phyloP scores from a whole-genome alignment of 2,888 invertebrate genomes.

The Drepana falcataria region DNA sequence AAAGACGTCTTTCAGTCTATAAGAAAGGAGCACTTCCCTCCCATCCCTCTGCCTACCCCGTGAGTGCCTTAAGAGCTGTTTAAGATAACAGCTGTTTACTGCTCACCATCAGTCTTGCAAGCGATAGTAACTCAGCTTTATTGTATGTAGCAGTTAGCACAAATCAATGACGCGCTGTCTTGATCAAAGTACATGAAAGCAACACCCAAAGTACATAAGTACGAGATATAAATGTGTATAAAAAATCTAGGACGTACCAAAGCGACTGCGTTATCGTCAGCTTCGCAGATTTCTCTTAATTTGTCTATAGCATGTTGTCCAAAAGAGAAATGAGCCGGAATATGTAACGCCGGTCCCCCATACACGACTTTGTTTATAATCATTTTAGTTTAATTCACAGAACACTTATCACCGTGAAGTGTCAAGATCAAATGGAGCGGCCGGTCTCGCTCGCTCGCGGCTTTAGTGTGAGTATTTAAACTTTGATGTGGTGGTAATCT shows the following conservation, averaged over 20 bases:
- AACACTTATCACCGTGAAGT: background rate
- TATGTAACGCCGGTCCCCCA: slow-evolving; percentile 35
- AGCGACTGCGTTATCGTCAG: slow-evolving; percentile 28
- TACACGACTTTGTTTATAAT: slow-evolving; percentile 46
- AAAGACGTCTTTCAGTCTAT: too few species aligned
- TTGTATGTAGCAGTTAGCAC: too few species aligned
- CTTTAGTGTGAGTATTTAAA: background rate
- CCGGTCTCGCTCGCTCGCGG: background rate
- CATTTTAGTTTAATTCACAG: slow-evolving; percentile 17
- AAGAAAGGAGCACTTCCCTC: too few species aligned
- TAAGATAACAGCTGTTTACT: too few species aligned
- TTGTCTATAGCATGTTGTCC: slow-evolving; percentile 47
- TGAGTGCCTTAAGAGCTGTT: too few species aligned
- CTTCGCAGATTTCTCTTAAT: slow-evolving; percentile 27
- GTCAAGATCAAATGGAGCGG: background rate
- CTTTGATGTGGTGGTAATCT: too few species aligned
- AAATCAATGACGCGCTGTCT: too few species aligned
- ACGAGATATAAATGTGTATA: background rate
- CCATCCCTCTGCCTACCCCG: too few species aligned
- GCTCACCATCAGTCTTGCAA: too few species aligned
- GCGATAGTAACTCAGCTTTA: too few species aligned
- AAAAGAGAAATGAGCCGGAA: slow-evolving; percentile 49
- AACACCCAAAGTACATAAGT: background rate
- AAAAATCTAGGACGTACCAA: slow-evolving; percentile 31
- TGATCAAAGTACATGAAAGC: too few species aligned